Conservation (phyloP, 2,113 vertebrate species). For the Chitala chitala region DNA sequence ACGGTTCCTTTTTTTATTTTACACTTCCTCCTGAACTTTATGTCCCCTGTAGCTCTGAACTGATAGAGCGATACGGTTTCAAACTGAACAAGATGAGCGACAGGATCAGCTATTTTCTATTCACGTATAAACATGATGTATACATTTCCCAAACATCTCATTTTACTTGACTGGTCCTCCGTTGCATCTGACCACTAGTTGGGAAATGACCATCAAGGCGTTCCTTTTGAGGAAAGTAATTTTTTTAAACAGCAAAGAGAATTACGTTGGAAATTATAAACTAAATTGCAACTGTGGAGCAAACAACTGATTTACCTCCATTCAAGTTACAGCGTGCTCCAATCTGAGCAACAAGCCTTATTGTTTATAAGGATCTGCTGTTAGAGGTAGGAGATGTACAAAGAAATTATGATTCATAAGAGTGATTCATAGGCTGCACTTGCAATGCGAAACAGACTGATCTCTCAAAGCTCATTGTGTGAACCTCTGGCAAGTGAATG, state of each 20-base stretch:
- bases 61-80: not conserved
- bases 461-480: not conserved
- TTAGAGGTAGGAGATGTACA: not conserved
- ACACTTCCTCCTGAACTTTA: too few relatives aligned
- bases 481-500: not conserved
- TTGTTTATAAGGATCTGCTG: not conserved
- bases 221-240: not conserved
- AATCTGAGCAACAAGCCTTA: not conserved
- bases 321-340: not conserved
- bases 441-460: not conserved
- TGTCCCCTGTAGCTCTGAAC: not conserved
- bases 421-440: constrained; percentile 11
- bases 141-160: too few relatives aligned
- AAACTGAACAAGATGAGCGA: not conserved
- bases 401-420: constrained; percentile 2
- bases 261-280: not conserved
- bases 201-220: constrained; percentile 2
- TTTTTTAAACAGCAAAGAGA: not conserved
- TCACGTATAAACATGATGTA: not conserved
- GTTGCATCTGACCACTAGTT: constrained; percentile 3
- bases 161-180: not conserved
- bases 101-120: not conserved
- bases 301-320: not conserved
- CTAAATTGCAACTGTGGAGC: not conserved
- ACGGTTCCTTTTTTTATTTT: too few relatives aligned